Evolutionary conservation across 1,140 invertebrate genomes (phyloP).

Genomic region (Drosophila busckii): DNA sequence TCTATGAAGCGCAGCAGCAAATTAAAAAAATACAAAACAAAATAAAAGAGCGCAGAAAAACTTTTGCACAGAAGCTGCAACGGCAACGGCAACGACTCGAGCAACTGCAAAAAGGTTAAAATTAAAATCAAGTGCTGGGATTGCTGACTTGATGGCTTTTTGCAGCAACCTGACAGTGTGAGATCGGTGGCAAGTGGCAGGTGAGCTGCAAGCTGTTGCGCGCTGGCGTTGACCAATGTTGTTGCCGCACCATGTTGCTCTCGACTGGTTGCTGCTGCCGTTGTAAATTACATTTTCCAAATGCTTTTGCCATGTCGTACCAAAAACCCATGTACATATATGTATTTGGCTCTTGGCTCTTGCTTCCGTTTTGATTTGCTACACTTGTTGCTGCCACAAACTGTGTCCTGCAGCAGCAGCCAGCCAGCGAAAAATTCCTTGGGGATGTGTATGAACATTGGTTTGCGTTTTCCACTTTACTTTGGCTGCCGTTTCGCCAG

Average conservation of each 20-base stretch:
- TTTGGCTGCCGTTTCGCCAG: slow-evolving; percentile 21
- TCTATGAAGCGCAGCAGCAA: slow-evolving; percentile 70
- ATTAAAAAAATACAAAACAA: slow-evolving; percentile 48
- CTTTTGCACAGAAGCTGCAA: slow-evolving; percentile 47
- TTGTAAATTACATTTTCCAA: slow-evolving; percentile 79
- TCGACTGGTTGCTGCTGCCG: slow-evolving; percentile 10
- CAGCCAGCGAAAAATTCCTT: slow-evolving; percentile 55
- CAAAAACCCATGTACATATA: slow-evolving; percentile 75
- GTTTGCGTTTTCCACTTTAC: slow-evolving; percentile 12
- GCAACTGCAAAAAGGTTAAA: slow-evolving; percentile 60
- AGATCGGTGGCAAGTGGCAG: slow-evolving; percentile 74
- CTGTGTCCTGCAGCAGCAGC: slow-evolving; percentile 14
- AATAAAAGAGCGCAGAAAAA: slow-evolving; percentile 26
- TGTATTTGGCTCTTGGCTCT: slow-evolving; percentile 35
- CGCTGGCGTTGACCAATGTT: slow-evolving; percentile 48
- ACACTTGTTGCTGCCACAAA: slow-evolving; percentile 52
- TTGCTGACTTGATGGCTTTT: slow-evolving; percentile 36
- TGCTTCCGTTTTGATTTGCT: slow-evolving; percentile 73
- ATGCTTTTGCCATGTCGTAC: slow-evolving; percentile 77
- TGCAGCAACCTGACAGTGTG: slow-evolving; percentile 41
- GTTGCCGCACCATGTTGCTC: slow-evolving; percentile 18
- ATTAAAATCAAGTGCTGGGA: slow-evolving; percentile 62
- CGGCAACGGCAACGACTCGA: slow-evolving; percentile 7
- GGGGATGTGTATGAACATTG: slow-evolving; percentile 58
- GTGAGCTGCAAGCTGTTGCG: slow-evolving; percentile 50